Conservation (phyloP, 2,888 invertebrate species). For the Drosophila basisetae region DNA sequence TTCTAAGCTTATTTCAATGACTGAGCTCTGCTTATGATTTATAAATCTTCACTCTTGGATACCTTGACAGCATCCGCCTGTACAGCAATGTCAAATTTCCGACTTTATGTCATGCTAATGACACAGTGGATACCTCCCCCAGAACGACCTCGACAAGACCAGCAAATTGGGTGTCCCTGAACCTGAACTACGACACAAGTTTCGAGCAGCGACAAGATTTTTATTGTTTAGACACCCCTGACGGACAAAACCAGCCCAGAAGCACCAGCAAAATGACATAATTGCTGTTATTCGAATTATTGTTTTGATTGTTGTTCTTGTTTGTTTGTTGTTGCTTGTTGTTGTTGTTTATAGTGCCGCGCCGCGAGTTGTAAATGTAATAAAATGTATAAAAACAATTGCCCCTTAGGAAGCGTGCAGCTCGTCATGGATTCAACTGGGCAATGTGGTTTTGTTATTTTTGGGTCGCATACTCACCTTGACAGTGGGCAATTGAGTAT, state of each 20-base stretch:
- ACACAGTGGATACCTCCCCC: conserved; percentile 22
- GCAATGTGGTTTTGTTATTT: conserved; percentile 8
- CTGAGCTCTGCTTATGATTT: conserved; percentile 27
- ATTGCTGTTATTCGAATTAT: conserved; percentile 66
- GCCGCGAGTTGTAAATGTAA: conserved; percentile 33
- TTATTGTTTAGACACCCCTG: conserved; percentile 52
- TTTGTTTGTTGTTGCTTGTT: conserved; percentile 7
- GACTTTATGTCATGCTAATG: conserved; percentile 61
- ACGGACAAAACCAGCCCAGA: background rate
- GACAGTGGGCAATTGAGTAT: conserved; percentile 76
- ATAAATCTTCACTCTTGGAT: conserved; percentile 34
- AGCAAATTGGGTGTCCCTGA: conserved; percentile 54
- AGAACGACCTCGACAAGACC: conserved; percentile 39
- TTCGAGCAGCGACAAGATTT: conserved; percentile 25
- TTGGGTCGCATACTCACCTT: conserved; percentile 69
- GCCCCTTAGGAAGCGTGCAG: conserved; percentile 15
- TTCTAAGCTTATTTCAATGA: conserved; percentile 39
- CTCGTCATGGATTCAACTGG: conserved; percentile 6
- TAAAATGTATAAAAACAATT: conserved; percentile 1
- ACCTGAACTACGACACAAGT: conserved; percentile 51
- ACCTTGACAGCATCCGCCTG: conserved; percentile 58
- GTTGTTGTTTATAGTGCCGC: conserved; percentile 10
- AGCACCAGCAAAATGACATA: conserved; percentile 64
- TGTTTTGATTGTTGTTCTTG: conserved; percentile 27
- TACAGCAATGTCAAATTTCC: conserved; percentile 42